Base-by-base conservation (phyloP, 2,113 vertebrate species). In the Osmerus eperlanus region DNA sequence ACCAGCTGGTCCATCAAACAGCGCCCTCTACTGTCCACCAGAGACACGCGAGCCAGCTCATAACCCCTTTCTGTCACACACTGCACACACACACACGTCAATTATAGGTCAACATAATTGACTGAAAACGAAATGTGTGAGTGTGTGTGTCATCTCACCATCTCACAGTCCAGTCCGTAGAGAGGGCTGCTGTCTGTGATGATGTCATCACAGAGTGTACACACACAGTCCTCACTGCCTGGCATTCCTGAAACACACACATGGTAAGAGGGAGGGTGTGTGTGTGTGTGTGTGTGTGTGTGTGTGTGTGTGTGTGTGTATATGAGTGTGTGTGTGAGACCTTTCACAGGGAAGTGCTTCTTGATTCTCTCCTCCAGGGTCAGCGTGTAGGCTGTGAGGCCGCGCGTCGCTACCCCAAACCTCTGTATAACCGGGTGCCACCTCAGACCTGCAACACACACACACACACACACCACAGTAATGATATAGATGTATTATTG, bases 101-200 rank as follows among this genome's bases (percentile, higher is more conserved):
- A 36, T n/a, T 56, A 60, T 4, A 60, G 19, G 11, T n/a, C 9
- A 60, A 60, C 58, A 36, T 18, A 3, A 23, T 1, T 19, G 58
- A 7, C 9, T 60, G 58, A 1, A 14, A 14, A 4, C 56, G 9
- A 9, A 65, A 15, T 9, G 0, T 21, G 21, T 55, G 11, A 62
- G 60, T 7, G 3, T 47, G 41, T n/a, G 58, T 23, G 58, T 60
- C 3, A 36, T 67, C 89, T 88, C 90, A 97, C 96, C 95, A 98
- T 97, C 90, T 97, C 96, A 91, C 95, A 98, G 72, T 97, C 95
- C 13, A 98, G 87, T 65, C 96, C 96, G 4, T 92, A 98, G 68
- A 97, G 92, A 28, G 95, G 96, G 74, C 95, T 97, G 79, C 51
- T 85, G 84, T 97, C 93, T 0, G 92, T 95, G 79, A 94, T 78